Evolutionary conservation across 2,888 invertebrate species (phyloP), one percentile per base, ranked within the genome.

Genomic region (Scaeva pyrastri): DNA sequence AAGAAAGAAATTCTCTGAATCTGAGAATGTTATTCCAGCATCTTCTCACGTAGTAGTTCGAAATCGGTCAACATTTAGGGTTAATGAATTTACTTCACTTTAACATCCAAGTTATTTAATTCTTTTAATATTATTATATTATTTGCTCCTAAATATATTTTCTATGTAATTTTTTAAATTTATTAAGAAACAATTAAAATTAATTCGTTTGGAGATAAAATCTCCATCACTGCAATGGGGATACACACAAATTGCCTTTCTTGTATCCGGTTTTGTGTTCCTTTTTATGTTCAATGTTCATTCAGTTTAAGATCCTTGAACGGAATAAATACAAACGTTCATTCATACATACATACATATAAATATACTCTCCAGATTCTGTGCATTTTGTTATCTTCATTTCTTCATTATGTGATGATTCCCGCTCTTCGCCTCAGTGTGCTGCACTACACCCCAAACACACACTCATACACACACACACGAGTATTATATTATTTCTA

Each of bases 331-430:
- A 14, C 41, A 4, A 8, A 50, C 14, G 21, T 21, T 31, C 31
- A 4, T 0, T 1, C 31, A 31, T 31, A 5, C 31, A 31, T 31
- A 31, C 0, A 31, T 8, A 31, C 8, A 4, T 11, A 19, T 19
- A 48, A 4, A 48, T 10, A 14, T 8, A 31, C 16, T 11, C 14
- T 58, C 36, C 43, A 21, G 12, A 52, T 55, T 55, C 55, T 39
- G 11, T 70, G 64, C 74, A 84, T 66, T 66, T 72, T 26, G 62
- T 75, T 72, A 75, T 85, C 75, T 72, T 56, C 73, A 77, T 21
- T 43, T 60, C 60, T 66, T 41, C 36, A 66, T 31, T 39, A 60
- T 60, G 14, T 41, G 21, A 5, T 14, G 2, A 7, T 8, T 21
- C n/a, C 7, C 16, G n/a, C 19, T 19, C 19, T n/a, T 26, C 11